phyloP scores from a whole-genome alignment of 2,797 vertebrate species.

The Enteromius thamalakanensis region DNA sequence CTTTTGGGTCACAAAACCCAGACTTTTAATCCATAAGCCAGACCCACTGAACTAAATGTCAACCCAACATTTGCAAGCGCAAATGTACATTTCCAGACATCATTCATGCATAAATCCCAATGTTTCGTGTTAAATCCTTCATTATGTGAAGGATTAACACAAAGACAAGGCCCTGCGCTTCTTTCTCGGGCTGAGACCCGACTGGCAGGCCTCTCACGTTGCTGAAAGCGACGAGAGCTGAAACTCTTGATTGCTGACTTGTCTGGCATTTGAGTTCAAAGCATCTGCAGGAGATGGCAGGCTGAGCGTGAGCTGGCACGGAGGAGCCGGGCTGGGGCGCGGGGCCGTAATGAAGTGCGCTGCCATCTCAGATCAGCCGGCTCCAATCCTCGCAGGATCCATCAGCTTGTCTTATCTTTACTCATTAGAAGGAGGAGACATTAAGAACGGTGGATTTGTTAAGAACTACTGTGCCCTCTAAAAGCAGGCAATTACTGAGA shows the following conservation, averaged over 20 bases:
- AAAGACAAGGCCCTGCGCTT: background rate
- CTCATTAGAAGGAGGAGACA: constrained; percentile 53
- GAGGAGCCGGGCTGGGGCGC: constrained; percentile 17
- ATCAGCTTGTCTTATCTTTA: constrained; percentile 59
- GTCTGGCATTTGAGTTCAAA: constrained; percentile 51
- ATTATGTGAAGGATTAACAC: constrained; percentile 42
- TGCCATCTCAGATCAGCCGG: constrained; percentile 21
- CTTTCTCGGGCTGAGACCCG: constrained; percentile 1
- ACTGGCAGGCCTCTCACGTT: constrained; percentile 22
- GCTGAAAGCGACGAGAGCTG: constrained; percentile 40
- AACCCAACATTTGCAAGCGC: background rate
- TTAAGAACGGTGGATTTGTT: constrained; percentile 41
- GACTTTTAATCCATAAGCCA: constrained; percentile 21
- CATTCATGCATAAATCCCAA: constrained; percentile 12
- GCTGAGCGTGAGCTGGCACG: constrained; percentile 16
- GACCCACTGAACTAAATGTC: constrained; percentile 23
- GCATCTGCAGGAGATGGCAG: constrained; percentile 14
- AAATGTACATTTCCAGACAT: background rate
- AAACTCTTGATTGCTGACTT: constrained; percentile 49
- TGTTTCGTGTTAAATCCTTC: constrained; percentile 23
- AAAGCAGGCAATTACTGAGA: constrained; percentile 58
- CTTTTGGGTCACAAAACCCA: constrained; percentile 8
- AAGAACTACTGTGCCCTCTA: constrained; percentile 51
- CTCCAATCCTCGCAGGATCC: constrained; percentile 45
- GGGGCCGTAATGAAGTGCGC: background rate